Evolutionary conservation across 1,140 invertebrate genomes (phyloP).

Genomic region (Mycetomoellerius zeteki): DNA sequence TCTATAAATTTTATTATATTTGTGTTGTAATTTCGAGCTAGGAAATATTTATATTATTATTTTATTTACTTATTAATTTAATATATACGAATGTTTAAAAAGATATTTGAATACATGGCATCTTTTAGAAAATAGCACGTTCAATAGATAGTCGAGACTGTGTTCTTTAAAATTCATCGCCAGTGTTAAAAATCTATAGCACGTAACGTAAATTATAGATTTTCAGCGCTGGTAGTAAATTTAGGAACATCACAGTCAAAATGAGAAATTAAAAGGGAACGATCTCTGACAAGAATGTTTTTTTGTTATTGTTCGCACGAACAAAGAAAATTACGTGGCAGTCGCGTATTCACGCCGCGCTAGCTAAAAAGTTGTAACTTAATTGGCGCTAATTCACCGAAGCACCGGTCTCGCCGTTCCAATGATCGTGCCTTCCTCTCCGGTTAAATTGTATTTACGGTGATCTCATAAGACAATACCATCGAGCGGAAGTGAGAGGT

Average conservation of each 20-base stretch:
- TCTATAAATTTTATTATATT: too few species aligned
- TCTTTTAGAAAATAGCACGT: not conserved
- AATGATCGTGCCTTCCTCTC: slow-evolving; percentile 51
- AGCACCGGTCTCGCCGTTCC: slow-evolving; percentile 56
- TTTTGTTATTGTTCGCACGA: not conserved
- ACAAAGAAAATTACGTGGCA: slow-evolving; percentile 51
- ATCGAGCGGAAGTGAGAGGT: slow-evolving; percentile 74
- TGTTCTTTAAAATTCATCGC: too few species aligned
- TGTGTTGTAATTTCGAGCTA: too few species aligned
- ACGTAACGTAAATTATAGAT: too few species aligned
- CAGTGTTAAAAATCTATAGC: too few species aligned
- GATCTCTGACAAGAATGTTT: not conserved
- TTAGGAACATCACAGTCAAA: too few species aligned
- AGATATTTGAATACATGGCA: not conserved
- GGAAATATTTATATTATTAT: not conserved
- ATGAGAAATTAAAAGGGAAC: not conserved
- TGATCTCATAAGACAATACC: slow-evolving; percentile 61
- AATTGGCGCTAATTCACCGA: slow-evolving; percentile 80
- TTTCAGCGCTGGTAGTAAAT: too few species aligned
- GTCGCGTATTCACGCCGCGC: slow-evolving; percentile 28
- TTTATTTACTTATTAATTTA: not conserved
- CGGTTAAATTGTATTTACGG: slow-evolving; percentile 59
- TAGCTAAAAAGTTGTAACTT: slow-evolving; percentile 73
- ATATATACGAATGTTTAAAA: too few species aligned
- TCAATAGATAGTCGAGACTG: not conserved